These are phyloP conservation scores for Hylomyscus alleni DNA, from an alignment of 2,797 vertebrate species.

Conservation along the genomic window DNA sequence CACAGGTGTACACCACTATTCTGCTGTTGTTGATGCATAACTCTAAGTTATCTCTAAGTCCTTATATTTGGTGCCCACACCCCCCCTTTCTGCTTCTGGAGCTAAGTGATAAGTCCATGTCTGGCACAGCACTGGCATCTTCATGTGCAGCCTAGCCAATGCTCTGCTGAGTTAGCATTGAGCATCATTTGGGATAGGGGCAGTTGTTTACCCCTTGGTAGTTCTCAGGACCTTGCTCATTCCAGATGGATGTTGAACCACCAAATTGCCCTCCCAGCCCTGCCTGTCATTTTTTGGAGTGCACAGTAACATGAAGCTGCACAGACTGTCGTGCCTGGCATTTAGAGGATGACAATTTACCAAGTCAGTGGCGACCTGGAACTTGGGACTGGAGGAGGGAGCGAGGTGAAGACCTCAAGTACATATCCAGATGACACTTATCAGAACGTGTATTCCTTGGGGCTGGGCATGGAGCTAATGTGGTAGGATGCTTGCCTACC, in stretches of 20 bases:
- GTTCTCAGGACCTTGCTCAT: not conserved
- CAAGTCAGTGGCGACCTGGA: not conserved
- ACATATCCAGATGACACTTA: not conserved
- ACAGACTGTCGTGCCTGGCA: not conserved
- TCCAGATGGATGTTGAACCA: not conserved
- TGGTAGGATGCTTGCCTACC: not conserved
- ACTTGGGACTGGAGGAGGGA: not conserved
- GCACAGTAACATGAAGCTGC: no score
- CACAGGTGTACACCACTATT: not conserved
- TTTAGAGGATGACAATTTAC: not conserved
- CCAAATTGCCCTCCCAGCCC: not conserved
- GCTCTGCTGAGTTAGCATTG: not conserved
- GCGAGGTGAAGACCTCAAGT: not conserved
- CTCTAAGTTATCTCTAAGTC: not conserved
- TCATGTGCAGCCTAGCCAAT: not conserved
- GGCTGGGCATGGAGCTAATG: not conserved
- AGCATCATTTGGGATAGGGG: not conserved
- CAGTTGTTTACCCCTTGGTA: not conserved
- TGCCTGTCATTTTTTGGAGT: not conserved
- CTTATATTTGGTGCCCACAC: slow-evolving; percentile 1
- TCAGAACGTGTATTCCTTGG: not conserved
- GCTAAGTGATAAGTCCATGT: not conserved
- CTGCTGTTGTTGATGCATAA: not conserved
- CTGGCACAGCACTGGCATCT: not conserved
- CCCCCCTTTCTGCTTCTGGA: slow-evolving; percentile 17